Conservation (phyloP, 2,113 vertebrate species). For the Sander lucioperca region DNA sequence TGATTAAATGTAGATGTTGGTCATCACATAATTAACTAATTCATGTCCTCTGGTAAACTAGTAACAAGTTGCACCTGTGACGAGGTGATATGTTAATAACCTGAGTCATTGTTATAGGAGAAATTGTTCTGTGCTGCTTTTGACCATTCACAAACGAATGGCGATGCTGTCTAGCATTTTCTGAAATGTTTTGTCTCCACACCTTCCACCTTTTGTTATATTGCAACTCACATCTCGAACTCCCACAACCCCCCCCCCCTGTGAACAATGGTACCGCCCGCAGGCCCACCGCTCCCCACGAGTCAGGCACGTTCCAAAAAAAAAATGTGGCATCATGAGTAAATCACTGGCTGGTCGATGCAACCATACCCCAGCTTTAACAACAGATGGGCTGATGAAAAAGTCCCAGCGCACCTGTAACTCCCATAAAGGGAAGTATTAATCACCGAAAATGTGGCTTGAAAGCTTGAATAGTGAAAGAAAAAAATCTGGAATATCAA, state of each 20-base stretch:
- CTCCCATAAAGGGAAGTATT: accelerated
- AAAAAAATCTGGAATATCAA: not conserved
- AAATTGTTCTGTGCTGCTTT: slow-evolving; percentile 74
- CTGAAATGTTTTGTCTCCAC: slow-evolving; percentile 80
- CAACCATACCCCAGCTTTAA: not conserved
- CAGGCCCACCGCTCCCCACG: slow-evolving; percentile 72
- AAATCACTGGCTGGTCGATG: slow-evolving; percentile 18
- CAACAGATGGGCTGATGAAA: not conserved
- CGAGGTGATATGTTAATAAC: slow-evolving; percentile 20
- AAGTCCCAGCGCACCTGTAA: not conserved
- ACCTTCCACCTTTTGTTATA: slow-evolving; percentile 82
- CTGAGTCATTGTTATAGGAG: slow-evolving; percentile 68
- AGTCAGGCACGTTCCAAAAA: slow-evolving; percentile 79
- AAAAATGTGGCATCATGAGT: slow-evolving; percentile 44
- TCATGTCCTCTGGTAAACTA: slow-evolving; percentile 21
- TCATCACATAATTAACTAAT: slow-evolving; percentile 14
- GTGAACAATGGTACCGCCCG: slow-evolving; percentile 77
- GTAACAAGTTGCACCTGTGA: slow-evolving; percentile 54
- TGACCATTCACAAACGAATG: slow-evolving; percentile 63
- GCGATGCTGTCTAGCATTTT: slow-evolving; percentile 80
- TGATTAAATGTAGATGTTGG: slow-evolving; percentile 6
- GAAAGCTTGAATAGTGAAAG: not conserved
- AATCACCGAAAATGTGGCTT: not conserved
- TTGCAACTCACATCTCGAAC: slow-evolving; percentile 81
- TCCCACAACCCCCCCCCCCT: slow-evolving; percentile 36